Conservation (phyloP, 2,797 vertebrate species). For the Paedocypris micromegethes region DNA sequence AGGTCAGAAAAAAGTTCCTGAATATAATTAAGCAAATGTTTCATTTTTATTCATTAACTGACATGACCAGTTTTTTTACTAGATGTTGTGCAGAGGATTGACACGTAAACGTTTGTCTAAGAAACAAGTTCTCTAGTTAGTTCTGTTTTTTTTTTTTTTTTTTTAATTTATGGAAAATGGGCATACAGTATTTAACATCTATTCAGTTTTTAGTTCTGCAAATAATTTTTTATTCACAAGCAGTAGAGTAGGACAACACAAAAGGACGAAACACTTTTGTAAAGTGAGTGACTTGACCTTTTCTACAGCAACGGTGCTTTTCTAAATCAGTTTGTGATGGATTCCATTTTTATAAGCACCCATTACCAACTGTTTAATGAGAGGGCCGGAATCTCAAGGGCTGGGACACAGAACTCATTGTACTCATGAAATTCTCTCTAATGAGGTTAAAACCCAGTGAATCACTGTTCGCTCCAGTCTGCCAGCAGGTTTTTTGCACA, state of each 20-base stretch:
- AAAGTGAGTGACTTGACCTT: not conserved
- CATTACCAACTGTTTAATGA: slow-evolving; percentile 15
- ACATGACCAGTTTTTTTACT: too few relatives aligned
- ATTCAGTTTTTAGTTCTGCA: not conserved
- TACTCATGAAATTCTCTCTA: not conserved
- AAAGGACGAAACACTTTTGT: not conserved
- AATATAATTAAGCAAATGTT: too few relatives aligned
- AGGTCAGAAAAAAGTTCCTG: too few relatives aligned
- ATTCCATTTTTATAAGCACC: slow-evolving; percentile 1
- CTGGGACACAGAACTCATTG: slow-evolving; percentile 8
- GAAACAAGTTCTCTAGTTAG: too few relatives aligned
- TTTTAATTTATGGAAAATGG: too few relatives aligned
- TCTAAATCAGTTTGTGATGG: not conserved
- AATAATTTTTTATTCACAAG: not conserved
- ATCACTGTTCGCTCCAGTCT: not conserved
- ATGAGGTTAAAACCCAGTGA: not conserved
- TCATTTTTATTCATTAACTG: too few relatives aligned
- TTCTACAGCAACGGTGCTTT: not conserved
- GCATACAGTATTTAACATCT: too few relatives aligned
- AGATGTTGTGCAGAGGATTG: too few relatives aligned
- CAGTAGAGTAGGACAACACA: not conserved
- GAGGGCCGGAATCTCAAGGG: slow-evolving; percentile 3
- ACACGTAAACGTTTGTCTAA: too few relatives aligned
- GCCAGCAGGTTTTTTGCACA: too few relatives aligned
- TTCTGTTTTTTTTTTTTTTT: too few relatives aligned